Conservation (phyloP, 2,888 invertebrate genomes). For the Oeneis ivallda region DNA sequence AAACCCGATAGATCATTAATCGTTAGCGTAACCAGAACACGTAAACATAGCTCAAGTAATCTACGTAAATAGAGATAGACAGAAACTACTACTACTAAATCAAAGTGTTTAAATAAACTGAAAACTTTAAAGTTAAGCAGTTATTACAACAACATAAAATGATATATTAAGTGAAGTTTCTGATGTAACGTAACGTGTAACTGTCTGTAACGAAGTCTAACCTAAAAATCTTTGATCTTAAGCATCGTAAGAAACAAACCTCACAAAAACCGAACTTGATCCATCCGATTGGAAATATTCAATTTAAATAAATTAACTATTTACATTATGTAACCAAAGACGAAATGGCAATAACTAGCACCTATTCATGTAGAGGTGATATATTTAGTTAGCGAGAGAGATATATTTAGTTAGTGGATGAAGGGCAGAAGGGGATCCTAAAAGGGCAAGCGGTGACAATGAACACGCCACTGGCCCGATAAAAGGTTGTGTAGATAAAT, state of each 20-base stretch:
- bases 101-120: background rate
- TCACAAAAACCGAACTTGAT: background rate
- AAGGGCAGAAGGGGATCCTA: slow-evolving; percentile 54
- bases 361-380: slow-evolving; percentile 34
- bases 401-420: slow-evolving; percentile 61
- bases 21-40: background rate
- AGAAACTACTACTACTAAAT: background rate
- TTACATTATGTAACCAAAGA: background rate
- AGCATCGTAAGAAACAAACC: background rate
- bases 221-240: background rate
- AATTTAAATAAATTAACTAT: background rate
- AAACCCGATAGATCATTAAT: slow-evolving; percentile 1
- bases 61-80: background rate
- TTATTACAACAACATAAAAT: background rate
- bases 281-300: background rate
- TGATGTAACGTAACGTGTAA: no score
- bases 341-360: background rate
- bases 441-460: slow-evolving; percentile 47
- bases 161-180: background rate
- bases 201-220: background rate
- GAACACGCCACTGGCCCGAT: slow-evolving; percentile 38
- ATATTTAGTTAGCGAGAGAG: slow-evolving; percentile 58
- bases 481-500: slow-evolving; percentile 35
- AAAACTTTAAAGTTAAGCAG: background rate
- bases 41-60: background rate